Evolutionary conservation across 2,797 vertebrate genomes (phyloP).

Genomic region (Phoebastria nigripes): DNA sequence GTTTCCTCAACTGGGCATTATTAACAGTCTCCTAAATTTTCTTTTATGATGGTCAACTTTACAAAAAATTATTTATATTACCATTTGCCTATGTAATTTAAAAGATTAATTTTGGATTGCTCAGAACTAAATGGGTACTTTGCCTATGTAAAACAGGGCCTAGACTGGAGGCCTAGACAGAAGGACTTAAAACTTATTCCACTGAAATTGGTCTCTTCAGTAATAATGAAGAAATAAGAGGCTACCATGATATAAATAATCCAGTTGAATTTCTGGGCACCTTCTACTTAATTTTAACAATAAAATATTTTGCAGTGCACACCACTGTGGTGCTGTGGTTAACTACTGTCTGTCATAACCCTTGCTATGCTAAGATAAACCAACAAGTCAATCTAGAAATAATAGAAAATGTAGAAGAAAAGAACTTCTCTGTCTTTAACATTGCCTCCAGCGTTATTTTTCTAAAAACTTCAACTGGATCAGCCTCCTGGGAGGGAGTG

Average conservation of each 20-base stretch:
- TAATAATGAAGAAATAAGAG: not conserved
- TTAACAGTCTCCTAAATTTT: not conserved
- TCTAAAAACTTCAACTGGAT: not conserved
- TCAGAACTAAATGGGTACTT: not conserved
- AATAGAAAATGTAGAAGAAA: not conserved
- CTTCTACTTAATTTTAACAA: not conserved
- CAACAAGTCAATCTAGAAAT: not conserved
- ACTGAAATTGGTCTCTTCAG: not conserved
- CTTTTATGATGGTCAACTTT: not conserved
- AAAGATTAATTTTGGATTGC: not conserved
- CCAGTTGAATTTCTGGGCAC: not conserved
- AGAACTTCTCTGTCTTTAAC: not conserved
- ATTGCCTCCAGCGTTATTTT: not conserved
- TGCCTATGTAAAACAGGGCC: not conserved
- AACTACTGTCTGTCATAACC: not conserved
- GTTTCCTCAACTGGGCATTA: not conserved
- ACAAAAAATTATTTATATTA: not conserved
- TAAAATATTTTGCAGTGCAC: not conserved
- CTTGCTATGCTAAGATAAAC: not conserved
- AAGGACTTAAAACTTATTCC: not conserved
- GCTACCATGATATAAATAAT: not conserved
- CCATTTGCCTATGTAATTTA: not conserved
- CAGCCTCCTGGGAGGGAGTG: not conserved
- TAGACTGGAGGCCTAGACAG: not conserved
- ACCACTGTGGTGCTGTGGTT: not conserved